phyloP scores from a whole-genome alignment of 2,797 vertebrate species.

The Margarornis squamiger region DNA sequence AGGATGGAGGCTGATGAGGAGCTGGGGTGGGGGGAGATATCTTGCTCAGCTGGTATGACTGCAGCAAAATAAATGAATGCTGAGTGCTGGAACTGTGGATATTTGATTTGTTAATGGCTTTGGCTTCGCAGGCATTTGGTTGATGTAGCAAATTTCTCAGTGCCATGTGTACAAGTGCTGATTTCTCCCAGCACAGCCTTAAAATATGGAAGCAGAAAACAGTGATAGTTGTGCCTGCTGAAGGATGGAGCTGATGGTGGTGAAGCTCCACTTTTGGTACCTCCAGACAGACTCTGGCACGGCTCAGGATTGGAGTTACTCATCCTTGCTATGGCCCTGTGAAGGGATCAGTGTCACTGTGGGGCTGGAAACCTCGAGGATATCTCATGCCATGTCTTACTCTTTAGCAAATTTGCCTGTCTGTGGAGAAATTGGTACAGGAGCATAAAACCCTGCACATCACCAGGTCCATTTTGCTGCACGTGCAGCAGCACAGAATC shows the following conservation, averaged over 20 bases:
- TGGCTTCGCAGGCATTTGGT: slow-evolving; percentile 15
- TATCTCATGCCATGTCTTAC: fast-evolving
- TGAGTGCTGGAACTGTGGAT: neutral
- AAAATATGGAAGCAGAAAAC: neutral
- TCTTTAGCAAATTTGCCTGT: neutral
- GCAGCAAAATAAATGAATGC: slow-evolving; percentile 13
- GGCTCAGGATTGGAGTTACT: fast-evolving
- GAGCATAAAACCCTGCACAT: neutral
- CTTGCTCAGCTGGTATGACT: slow-evolving; percentile 4
- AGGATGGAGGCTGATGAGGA: slow-evolving; percentile 17
- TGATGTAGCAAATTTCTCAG: slow-evolving; percentile 15
- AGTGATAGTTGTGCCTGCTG: neutral
- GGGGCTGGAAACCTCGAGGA: neutral
- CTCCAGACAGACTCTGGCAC: fast-evolving
- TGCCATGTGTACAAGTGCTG: neutral
- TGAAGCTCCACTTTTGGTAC: neutral
- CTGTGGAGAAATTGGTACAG: neutral
- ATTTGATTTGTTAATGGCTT: slow-evolving; percentile 28
- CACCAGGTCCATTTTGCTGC: neutral
- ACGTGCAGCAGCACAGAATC: fast-evolving
- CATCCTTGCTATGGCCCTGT: neutral
- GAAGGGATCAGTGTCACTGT: neutral
- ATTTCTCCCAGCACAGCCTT: neutral
- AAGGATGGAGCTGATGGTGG: neutral
- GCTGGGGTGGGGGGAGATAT: neutral